Percentiles rank a stretch among this genome's conserved stretches.
Conservation (phyloP, 2,797 vertebrate genomes). For the Ctenochaetus hawaiiensis region DNA sequence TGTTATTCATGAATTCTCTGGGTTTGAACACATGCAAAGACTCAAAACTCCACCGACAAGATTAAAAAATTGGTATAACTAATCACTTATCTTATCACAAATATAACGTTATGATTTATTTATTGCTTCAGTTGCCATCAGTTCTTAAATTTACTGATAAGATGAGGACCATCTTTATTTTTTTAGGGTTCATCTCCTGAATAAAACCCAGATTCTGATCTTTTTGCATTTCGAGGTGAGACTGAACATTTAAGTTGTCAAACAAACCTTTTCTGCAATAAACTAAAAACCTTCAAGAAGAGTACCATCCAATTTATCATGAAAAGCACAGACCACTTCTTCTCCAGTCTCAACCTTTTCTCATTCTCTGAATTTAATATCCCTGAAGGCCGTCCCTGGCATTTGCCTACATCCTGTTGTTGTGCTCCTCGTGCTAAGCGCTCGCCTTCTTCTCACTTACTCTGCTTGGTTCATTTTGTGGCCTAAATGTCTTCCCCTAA, state of each 20-base stretch:
- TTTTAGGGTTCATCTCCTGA: not conserved
- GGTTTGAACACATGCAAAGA: not conserved
- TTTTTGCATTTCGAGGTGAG: not conserved
- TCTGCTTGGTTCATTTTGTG: conserved; percentile 66
- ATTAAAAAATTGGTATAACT: not conserved
- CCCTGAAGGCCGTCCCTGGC: conserved; percentile 47
- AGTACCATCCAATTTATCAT: conserved; percentile 28
- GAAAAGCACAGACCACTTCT: conserved; percentile 28
- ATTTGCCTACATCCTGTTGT: conserved; percentile 60
- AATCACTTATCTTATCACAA: not conserved
- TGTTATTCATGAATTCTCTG: not conserved
- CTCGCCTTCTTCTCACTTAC: conserved; percentile 51
- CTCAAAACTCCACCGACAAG: not conserved
- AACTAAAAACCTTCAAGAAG: not conserved
- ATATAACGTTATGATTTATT: not conserved
- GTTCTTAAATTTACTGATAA: not conserved
- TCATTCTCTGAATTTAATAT: conserved; percentile 48
- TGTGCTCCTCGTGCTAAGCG: conserved; percentile 34
- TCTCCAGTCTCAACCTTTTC: conserved; percentile 30
- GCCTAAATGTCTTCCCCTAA: conserved; percentile 70
- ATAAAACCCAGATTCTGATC: not conserved
- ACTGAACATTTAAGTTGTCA: not conserved
- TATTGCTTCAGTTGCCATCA: not conserved
- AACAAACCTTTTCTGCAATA: conserved; percentile 7
- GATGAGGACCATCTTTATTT: not conserved